phyloP scores from a whole-genome alignment of 2,113 vertebrate genomes.

The Baryphthengus martii region DNA sequence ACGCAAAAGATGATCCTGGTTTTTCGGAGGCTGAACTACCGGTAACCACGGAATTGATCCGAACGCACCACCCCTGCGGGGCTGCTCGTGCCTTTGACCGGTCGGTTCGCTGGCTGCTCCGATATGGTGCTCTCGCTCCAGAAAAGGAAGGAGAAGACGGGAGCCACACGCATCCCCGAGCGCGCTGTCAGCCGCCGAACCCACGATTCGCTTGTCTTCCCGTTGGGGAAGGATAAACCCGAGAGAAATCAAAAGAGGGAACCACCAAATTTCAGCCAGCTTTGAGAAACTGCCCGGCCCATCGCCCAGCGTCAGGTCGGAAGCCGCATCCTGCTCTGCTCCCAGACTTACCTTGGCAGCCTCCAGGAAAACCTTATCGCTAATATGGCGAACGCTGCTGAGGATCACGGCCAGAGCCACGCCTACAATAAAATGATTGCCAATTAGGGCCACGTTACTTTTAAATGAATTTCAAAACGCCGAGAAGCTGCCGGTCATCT shows the following conservation, averaged over 20 bases:
- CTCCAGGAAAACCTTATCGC: conserved; percentile 91
- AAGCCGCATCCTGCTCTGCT: not conserved
- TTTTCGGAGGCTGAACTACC: not conserved
- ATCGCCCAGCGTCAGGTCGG: fast-evolving
- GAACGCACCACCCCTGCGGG: fast-evolving
- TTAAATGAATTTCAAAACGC: too few species aligned
- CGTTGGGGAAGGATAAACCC: not conserved
- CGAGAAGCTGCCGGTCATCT: fast-evolving
- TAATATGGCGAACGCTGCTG: conserved; percentile 92
- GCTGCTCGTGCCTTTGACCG: fast-evolving
- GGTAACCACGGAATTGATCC: fast-evolving
- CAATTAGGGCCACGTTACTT: not conserved
- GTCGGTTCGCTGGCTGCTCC: not conserved
- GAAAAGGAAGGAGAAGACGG: not conserved
- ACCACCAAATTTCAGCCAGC: not conserved
- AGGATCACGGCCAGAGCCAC: conserved; percentile 94
- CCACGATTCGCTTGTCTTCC: not conserved
- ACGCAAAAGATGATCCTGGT: fast-evolving
- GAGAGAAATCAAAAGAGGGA: not conserved
- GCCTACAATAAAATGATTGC: conserved; percentile 67
- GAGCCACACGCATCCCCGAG: fast-evolving
- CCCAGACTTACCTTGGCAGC: conserved; percentile 89
- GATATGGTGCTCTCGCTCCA: not conserved
- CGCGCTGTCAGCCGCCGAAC: not conserved
- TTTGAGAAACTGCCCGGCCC: not conserved